Conservation (phyloP, 2,113 vertebrate genomes). For the Eidolon helvum region DNA sequence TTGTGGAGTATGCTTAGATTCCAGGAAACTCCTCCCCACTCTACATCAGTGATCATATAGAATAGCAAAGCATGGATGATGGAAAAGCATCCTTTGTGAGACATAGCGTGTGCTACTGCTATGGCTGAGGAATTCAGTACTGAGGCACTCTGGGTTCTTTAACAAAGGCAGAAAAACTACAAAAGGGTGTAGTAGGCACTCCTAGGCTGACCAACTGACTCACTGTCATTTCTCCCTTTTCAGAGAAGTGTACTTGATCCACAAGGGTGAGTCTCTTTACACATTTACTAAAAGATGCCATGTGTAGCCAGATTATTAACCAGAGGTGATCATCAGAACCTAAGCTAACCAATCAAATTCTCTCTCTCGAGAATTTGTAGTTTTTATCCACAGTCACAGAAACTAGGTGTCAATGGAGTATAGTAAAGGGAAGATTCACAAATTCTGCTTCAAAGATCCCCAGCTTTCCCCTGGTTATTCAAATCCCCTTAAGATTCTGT, state of each 20-base stretch:
- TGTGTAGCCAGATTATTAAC: background rate
- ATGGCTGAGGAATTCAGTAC: background rate
- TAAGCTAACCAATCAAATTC: background rate
- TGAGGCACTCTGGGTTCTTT: background rate
- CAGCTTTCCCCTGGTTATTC: background rate
- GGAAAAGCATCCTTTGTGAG: background rate
- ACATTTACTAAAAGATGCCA: background rate
- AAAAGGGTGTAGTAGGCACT: background rate
- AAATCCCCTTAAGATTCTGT: background rate
- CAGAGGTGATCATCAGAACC: background rate
- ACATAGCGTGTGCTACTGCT: background rate
- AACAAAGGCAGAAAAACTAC: background rate
- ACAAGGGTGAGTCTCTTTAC: background rate
- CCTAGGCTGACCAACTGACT: background rate
- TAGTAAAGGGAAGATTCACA: background rate
- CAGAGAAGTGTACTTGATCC: background rate
- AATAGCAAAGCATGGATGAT: background rate
- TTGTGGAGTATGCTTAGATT: background rate
- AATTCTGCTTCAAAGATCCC: background rate
- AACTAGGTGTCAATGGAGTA: background rate
- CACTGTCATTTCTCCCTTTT: background rate
- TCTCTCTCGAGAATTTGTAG: background rate
- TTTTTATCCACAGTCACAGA: background rate
- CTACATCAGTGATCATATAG: background rate
- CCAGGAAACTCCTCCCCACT: background rate